phyloP scores from a whole-genome alignment of 2,888 invertebrate genomes.

The Lepidocyrtinus sp. region DNA sequence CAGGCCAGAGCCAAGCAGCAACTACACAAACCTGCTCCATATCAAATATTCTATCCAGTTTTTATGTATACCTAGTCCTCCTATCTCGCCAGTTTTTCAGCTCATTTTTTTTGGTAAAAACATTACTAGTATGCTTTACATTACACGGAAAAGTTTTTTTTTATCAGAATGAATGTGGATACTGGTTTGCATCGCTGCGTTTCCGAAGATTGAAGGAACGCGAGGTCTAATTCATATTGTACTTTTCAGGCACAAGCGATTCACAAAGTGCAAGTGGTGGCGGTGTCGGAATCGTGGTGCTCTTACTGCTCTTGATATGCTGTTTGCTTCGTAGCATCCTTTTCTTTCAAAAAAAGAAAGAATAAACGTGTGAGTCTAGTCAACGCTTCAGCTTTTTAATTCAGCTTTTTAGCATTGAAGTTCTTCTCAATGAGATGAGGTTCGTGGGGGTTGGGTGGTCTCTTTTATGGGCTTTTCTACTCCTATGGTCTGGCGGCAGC shows the following conservation, averaged over 20 bases:
- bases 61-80: neutral
- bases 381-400: neutral
- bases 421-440: constrained; percentile 51
- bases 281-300: neutral
- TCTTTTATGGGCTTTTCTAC: constrained; percentile 2
- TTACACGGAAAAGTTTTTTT: neutral
- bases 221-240: neutral
- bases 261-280: neutral
- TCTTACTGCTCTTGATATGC: neutral
- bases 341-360: neutral
- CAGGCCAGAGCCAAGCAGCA: too few relatives aligned
- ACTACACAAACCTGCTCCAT: neutral
- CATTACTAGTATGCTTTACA: neutral
- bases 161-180: too few relatives aligned
- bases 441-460: constrained; percentile 51
- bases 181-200: too few relatives aligned
- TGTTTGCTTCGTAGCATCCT: neutral
- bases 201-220: neutral
- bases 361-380: neutral
- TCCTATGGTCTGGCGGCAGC: too few relatives aligned
- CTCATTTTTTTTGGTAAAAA: neutral
- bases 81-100: neutral
- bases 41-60: too few relatives aligned
- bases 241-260: neutral
- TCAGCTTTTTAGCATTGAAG: neutral